A percentile compares a stretch with the other conserved stretches of the same genome.
phyloP scores from a whole-genome alignment of 2,888 invertebrate species.

The Pristionchus maxplancki region DNA sequence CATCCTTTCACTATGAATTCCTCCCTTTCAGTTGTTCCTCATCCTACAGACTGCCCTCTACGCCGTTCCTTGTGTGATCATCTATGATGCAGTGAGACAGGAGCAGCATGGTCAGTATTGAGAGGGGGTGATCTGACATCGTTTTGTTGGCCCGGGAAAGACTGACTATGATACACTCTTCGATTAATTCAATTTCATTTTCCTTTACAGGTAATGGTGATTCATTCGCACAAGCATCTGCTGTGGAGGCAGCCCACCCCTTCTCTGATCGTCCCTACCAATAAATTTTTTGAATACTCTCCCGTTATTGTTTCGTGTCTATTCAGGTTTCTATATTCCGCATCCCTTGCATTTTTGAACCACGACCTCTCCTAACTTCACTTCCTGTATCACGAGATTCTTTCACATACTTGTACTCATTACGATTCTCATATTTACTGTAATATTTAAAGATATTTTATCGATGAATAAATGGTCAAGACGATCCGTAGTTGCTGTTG shows the following conservation, averaged over 20 bases:
- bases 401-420: neutral
- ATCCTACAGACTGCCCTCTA: slow-evolving; percentile 71
- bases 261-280: slow-evolving; percentile 51
- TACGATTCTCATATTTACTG: slow-evolving; percentile 20
- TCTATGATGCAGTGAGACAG: slow-evolving; percentile 67
- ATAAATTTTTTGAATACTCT: too few species aligned
- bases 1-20: too few species aligned
- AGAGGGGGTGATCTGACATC: neutral
- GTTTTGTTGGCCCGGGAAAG: too few species aligned
- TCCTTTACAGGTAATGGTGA: neutral
- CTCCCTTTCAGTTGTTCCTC: slow-evolving; percentile 74
- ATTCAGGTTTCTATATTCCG: too few species aligned
- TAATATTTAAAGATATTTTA: slow-evolving; percentile 6
- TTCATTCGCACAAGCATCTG: slow-evolving; percentile 42
- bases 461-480: neutral
- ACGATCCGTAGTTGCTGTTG: slow-evolving; percentile 50
- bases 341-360: too few species aligned
- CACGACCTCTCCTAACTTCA: neutral
- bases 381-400: neutral
- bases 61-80: slow-evolving; percentile 68
- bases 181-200: neutral
- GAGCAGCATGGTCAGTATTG: neutral
- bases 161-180: neutral
- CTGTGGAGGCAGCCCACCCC: slow-evolving; percentile 50
- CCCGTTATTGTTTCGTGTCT: too few species aligned